Conservation (phyloP, 2,797 vertebrate genomes). For the Thaleichthys pacificus region DNA sequence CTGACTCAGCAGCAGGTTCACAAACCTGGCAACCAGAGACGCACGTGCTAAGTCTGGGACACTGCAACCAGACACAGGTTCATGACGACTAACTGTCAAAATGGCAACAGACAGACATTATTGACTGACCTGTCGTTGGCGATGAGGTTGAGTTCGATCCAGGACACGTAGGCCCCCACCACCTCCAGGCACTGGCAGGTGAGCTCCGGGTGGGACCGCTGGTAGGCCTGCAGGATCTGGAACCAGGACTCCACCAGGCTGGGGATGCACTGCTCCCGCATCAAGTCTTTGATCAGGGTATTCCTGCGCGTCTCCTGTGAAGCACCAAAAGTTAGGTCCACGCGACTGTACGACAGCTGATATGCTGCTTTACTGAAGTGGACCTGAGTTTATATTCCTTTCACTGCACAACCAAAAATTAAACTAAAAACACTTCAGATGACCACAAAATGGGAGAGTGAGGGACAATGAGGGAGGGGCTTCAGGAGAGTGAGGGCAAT, state of each 20-base stretch:
- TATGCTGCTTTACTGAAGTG: too few species aligned
- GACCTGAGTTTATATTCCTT: too few species aligned
- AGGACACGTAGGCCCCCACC: conserved; percentile 94
- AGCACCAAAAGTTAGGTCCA: background rate
- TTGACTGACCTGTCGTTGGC: conserved; percentile 90
- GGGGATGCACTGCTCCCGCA: conserved; percentile 96
- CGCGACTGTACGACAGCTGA: too few species aligned
- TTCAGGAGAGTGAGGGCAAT: too few species aligned
- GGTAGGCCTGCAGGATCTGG: conserved; percentile 95
- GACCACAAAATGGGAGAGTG: too few species aligned
- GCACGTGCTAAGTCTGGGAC: too few species aligned
- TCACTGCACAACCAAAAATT: too few species aligned
- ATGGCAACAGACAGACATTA: background rate
- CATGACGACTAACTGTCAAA: background rate
- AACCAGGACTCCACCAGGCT: conserved; percentile 98
- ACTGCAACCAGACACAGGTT: background rate
- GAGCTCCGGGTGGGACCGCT: conserved; percentile 91
- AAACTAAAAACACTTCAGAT: too few species aligned
- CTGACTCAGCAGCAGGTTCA: conserved; percentile 95
- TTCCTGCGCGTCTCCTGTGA: conserved; percentile 90
- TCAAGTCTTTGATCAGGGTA: conserved; percentile 92
- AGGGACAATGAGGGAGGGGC: too few species aligned
- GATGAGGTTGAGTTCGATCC: conserved; percentile 98
- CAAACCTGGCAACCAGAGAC: conserved; percentile 78
- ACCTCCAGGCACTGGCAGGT: conserved; percentile 99